These are phyloP conservation scores for Tetheella fluctuosa DNA, from an alignment of 2,888 invertebrate genomes.

Conservation along the genomic window DNA sequence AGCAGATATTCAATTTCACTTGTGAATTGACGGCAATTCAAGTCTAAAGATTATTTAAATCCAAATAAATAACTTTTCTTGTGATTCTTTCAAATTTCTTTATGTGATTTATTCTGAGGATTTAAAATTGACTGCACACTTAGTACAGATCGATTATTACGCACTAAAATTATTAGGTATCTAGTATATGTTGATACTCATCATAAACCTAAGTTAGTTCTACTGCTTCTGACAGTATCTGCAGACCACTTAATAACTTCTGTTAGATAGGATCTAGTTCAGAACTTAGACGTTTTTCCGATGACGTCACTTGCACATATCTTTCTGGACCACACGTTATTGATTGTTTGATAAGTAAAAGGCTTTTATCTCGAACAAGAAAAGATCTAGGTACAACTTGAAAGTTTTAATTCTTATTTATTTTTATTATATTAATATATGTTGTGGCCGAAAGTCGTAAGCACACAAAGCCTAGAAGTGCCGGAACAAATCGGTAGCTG, in stretches of 20 bases:
- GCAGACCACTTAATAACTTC: constrained; percentile 3
- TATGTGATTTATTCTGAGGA: too few species aligned
- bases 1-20: neutral
- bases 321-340: neutral
- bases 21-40: neutral
- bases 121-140: too few species aligned
- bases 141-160: neutral
- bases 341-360: neutral
- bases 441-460: too few species aligned
- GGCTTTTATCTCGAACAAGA: too few species aligned
- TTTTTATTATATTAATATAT: too few species aligned
- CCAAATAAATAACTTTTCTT: neutral
- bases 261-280: neutral
- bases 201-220: neutral
- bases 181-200: neutral
- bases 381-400: too few species aligned
- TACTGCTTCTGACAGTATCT: neutral
- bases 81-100: neutral
- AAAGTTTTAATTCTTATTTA: too few species aligned
- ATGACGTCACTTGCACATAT: neutral
- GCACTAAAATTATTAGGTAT: neutral
- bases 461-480: too few species aligned
- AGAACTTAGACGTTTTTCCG: neutral
- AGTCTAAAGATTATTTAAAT: neutral
- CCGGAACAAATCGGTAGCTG: too few species aligned